Percentiles rank a stretch among this genome's conserved stretches.
These are phyloP conservation scores for Carposina sasakii DNA, from an alignment of 1,140 invertebrate genomes.

Conservation along the genomic window DNA sequence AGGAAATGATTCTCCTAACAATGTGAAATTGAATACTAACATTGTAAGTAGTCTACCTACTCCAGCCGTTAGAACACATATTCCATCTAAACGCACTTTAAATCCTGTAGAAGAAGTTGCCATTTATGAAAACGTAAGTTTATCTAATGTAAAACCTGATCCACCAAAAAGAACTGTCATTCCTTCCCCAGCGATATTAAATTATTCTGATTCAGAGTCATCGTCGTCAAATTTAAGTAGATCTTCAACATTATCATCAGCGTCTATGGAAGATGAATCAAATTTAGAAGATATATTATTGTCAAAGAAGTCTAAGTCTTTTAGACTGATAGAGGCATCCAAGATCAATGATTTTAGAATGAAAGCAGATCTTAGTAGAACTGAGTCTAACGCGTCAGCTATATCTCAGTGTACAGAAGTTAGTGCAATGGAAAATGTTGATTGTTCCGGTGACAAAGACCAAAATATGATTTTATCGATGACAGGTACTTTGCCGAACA, in stretches of 20 bases:
- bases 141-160: slow-evolving; percentile 38
- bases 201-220: slow-evolving; percentile 17
- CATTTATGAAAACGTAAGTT: slow-evolving; percentile 51
- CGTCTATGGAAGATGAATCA: slow-evolving; percentile 62
- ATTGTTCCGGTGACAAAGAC: slow-evolving; percentile 51
- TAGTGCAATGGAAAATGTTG: slow-evolving; percentile 65
- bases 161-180: slow-evolving; percentile 38
- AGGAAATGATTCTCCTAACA: too few relatives aligned
- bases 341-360: too few relatives aligned
- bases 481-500: slow-evolving; percentile 57
- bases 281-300: slow-evolving; percentile 64
- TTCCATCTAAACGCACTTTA: slow-evolving; percentile 34
- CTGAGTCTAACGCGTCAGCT: slow-evolving; percentile 44
- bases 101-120: slow-evolving; percentile 29
- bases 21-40: too few relatives aligned
- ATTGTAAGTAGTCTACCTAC: slow-evolving; percentile 40
- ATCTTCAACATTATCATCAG: slow-evolving; percentile 51
- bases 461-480: slow-evolving; percentile 52
- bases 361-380: too few relatives aligned
- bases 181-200: slow-evolving; percentile 17
- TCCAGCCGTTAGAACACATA: slow-evolving; percentile 49
- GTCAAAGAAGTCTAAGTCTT: slow-evolving; percentile 61
- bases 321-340: too few relatives aligned
- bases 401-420: slow-evolving; percentile 48
- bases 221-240: slow-evolving; percentile 39